Evolutionary conservation across 2,797 vertebrate species (phyloP), one percentile per base, ranked within the genome.

Genomic region (Heliangelus exortis): DNA sequence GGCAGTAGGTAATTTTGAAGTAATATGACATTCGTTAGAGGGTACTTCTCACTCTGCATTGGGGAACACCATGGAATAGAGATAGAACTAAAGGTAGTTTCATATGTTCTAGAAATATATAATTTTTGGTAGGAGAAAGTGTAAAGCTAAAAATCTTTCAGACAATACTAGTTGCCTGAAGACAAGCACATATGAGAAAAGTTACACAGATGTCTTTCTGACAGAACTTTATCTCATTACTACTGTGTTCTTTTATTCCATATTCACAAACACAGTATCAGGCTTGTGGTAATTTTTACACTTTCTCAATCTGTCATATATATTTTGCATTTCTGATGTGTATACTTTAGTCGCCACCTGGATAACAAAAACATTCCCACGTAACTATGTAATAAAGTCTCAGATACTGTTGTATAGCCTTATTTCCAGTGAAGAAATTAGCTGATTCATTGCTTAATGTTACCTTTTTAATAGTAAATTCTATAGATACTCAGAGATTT

Each of bases 391-490:
- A 75, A 18, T 62, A n/a, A 89, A 63, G 15, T 47, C 43, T 74
- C 41, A 72, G 21, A 68, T 48, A 59, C 8, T 0, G 0, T 43
- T 51, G 6, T 57, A 36, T 57, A 41, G 10, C 6, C 19, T 67
- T 85, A 47, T 86, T 88, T 87, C 23, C 78, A 22, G 15, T 12
- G 66, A 74, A 88, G 29, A 59, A 87, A 41, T 25, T 47, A 57
- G 34, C 31, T 81, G 54, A 43, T 75, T 65, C 8, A 21, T 75
- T 75, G 23, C 23, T 84, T 81, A 78, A 50, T 47, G 8, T 51
- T 84, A 20, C 1, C 16, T 84, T 75, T 86, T 80, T 63, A 69
- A 55, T 57, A 43, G 4, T 16, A 74, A 61, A 6, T 67, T 68
- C 45, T 86, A 54, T 21, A 87, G 66, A 61, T 68, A 59, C 17